These are phyloP conservation scores for Lutraria lutraria DNA, from an alignment of 2,888 invertebrate genomes.

Conservation along the genomic window DNA sequence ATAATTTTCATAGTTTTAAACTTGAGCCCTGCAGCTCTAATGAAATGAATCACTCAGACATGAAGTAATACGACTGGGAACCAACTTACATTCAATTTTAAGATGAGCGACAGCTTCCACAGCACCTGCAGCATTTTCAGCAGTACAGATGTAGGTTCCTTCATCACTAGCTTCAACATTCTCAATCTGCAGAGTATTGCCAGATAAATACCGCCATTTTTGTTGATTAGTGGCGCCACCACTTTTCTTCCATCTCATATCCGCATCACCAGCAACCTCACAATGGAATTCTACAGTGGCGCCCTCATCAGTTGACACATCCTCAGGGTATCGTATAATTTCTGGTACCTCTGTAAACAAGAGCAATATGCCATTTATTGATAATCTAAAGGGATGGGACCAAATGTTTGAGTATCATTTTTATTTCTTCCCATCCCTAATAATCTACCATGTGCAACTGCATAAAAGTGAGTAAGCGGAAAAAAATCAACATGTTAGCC, in stretches of 20 bases:
- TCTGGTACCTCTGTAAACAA: constrained; percentile 93
- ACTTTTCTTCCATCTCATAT: constrained; percentile 92
- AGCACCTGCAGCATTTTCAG: constrained; percentile 95
- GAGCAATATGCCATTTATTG: not conserved
- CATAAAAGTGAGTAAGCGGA: too few species aligned
- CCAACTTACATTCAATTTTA: constrained; percentile 95
- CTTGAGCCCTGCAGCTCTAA: not conserved
- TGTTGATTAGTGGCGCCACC: constrained; percentile 88
- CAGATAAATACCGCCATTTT: constrained; percentile 89
- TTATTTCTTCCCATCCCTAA: too few species aligned
- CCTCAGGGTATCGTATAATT: constrained; percentile 95
- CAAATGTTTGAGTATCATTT: too few species aligned
- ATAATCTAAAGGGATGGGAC: not conserved
- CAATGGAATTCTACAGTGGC: constrained; percentile 94
- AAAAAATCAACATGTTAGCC: too few species aligned
- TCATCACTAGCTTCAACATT: constrained; percentile 94
- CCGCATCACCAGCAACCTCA: constrained; percentile 95
- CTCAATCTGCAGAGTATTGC: constrained; percentile 94
- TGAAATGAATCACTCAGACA: too few species aligned
- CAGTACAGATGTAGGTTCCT: constrained; percentile 95
- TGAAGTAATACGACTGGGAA: not conserved
- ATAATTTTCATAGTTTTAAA: not conserved
- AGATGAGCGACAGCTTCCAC: constrained; percentile 94
- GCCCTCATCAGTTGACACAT: constrained; percentile 94
- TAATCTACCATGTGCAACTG: too few species aligned